These are phyloP conservation scores for Euzophera pinguis DNA, from an alignment of 2,888 invertebrate genomes.

Conservation along the genomic window DNA sequence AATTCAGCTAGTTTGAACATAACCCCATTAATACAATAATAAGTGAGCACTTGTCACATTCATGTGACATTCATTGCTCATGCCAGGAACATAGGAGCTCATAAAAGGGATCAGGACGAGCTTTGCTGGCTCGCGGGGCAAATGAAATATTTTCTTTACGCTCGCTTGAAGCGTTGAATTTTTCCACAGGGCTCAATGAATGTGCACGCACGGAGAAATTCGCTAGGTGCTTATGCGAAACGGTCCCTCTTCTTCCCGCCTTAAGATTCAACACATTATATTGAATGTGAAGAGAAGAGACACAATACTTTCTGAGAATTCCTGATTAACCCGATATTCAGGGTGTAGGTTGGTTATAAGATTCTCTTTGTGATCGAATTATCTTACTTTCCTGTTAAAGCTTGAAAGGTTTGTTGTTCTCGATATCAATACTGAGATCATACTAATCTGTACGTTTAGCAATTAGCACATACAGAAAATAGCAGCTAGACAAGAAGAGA, in stretches of 20 bases:
- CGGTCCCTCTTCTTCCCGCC: slow-evolving; percentile 40
- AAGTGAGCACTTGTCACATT: slow-evolving; percentile 36
- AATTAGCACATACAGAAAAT: too few species aligned
- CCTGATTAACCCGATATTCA: slow-evolving; percentile 1
- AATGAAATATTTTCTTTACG: slow-evolving; percentile 63
- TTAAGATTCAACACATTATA: slow-evolving; percentile 40
- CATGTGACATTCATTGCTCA: slow-evolving; percentile 52
- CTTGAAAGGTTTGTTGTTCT: too few species aligned
- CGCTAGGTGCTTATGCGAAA: slow-evolving; percentile 44
- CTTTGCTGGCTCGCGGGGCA: slow-evolving; percentile 54
- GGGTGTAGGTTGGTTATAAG: background rate
- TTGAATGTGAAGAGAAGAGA: slow-evolving; percentile 18
- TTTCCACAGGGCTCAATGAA: slow-evolving; percentile 39
- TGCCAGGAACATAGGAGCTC: slow-evolving; percentile 49
- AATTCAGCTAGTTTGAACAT: slow-evolving; percentile 3
- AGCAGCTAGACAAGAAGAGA: too few species aligned
- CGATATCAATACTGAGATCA: too few species aligned
- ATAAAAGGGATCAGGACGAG: slow-evolving; percentile 61
- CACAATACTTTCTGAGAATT: slow-evolving; percentile 16
- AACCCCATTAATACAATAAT: slow-evolving; percentile 33
- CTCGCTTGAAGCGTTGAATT: slow-evolving; percentile 40
- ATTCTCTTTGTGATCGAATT: background rate
- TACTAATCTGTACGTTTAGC: too few species aligned
- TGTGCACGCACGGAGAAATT: slow-evolving; percentile 46
- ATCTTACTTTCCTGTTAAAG: too few species aligned